Evolutionary conservation across 2,797 vertebrate species (phyloP).

Genomic region (Delichon dasypus): DNA sequence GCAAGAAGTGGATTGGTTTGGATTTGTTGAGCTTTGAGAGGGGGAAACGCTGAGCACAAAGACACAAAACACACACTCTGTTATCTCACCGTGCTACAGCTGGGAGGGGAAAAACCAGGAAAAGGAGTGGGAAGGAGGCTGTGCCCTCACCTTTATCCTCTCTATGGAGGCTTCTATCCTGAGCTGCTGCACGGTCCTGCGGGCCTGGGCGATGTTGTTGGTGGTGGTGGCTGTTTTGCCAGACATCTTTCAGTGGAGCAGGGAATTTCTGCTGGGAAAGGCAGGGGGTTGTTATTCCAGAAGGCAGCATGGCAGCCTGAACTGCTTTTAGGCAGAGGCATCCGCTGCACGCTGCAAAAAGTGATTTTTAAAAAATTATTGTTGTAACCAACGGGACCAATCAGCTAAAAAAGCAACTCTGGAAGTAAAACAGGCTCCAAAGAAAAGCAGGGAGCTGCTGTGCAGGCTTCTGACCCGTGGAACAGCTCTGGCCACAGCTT

Average conservation of each 20-base stretch:
- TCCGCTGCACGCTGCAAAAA: rapidly evolving
- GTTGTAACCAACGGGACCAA: rapidly evolving
- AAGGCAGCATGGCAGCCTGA: not conserved
- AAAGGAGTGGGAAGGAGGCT: not conserved
- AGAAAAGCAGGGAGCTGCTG: rapidly evolving
- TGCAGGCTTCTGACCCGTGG: not conserved
- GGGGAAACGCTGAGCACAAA: not conserved
- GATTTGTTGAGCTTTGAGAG: not conserved
- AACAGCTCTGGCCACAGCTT: not conserved
- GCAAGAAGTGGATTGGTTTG: not conserved
- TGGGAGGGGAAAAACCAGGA: not conserved
- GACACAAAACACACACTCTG: not conserved
- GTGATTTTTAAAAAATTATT: not conserved
- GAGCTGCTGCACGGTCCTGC: conserved; percentile 89
- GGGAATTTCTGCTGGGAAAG: conserved; percentile 37
- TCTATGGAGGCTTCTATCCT: conserved; percentile 90
- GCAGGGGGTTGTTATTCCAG: not conserved
- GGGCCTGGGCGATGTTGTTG: conserved; percentile 86
- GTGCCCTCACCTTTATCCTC: conserved; percentile 88
- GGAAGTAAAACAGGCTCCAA: rapidly evolving
- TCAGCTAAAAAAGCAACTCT: not conserved
- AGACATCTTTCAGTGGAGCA: conserved; percentile 81
- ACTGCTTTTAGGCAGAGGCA: not conserved
- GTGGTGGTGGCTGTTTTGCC: conserved; percentile 86
- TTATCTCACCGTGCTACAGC: rapidly evolving